These are phyloP conservation scores for Agrochola macilenta DNA, from an alignment of 2,888 invertebrate genomes.

Conservation along the genomic window DNA sequence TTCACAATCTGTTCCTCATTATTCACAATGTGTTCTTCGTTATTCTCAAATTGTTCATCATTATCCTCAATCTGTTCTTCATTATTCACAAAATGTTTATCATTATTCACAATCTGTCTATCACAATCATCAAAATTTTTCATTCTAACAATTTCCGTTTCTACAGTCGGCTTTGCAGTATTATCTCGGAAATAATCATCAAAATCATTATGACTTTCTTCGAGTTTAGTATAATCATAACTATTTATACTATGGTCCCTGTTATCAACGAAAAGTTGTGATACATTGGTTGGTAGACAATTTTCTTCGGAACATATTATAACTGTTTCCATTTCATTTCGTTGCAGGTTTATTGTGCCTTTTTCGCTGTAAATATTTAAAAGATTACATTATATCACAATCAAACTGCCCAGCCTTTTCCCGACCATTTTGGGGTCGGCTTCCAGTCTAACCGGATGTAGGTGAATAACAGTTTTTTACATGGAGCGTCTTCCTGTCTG, in stretches of 20 bases:
- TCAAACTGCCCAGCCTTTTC: no score
- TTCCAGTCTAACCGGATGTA: no score
- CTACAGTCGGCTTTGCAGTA: background rate
- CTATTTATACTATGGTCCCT: constrained; percentile 48
- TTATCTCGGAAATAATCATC: constrained; percentile 46
- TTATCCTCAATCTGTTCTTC: background rate
- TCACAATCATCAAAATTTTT: background rate
- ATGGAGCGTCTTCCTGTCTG: no score
- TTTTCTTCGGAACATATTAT: constrained; percentile 79
- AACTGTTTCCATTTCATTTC: constrained; percentile 74
- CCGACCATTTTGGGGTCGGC: no score
- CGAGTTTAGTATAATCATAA: constrained; percentile 60
- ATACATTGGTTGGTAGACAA: constrained; percentile 68
- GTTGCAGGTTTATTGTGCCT: constrained; percentile 80
- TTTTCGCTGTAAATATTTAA: constrained; percentile 79
- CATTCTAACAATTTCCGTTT: constrained; percentile 29
- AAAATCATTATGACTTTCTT: constrained; percentile 47
- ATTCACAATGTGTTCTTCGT: background rate
- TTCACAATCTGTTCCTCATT: background rate
- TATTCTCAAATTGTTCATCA: background rate
- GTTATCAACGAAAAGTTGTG: constrained; percentile 41
- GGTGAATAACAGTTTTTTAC: no score
- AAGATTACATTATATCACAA: no score
- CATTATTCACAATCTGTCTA: background rate
- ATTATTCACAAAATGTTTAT: background rate